phyloP scores from a whole-genome alignment of 2,888 invertebrate genomes.

The Scrobipalpa atriplicella region DNA sequence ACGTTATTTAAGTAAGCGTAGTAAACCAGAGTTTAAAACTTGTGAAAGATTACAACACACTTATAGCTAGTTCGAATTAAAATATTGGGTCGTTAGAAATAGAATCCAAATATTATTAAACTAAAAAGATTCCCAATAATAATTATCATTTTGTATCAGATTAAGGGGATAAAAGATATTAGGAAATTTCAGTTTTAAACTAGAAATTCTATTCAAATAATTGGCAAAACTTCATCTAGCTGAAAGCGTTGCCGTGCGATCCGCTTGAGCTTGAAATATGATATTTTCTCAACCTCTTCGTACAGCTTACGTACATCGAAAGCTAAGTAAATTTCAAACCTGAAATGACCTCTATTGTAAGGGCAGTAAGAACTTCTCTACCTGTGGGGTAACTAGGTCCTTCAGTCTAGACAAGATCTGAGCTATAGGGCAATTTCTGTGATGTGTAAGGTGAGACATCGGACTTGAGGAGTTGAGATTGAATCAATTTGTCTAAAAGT shows the following conservation, averaged over 20 bases:
- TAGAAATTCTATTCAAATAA: neutral
- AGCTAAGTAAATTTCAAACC: neutral
- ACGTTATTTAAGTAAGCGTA: too few relatives aligned
- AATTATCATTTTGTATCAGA: too few relatives aligned
- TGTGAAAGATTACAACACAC: too few relatives aligned
- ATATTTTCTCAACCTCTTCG: conserved; percentile 1
- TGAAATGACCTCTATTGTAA: neutral
- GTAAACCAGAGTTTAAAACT: too few relatives aligned
- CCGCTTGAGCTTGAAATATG: neutral
- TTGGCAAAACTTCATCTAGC: neutral
- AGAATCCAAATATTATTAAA: too few relatives aligned
- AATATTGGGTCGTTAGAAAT: too few relatives aligned
- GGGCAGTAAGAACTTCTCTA: neutral
- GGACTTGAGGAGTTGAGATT: conserved; percentile 9
- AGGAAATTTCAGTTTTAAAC: neutral
- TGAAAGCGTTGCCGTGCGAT: conserved; percentile 11
- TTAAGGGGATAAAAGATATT: neutral
- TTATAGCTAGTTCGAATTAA: too few relatives aligned
- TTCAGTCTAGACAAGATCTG: conserved; percentile 5
- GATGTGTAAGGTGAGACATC: conserved; percentile 14
- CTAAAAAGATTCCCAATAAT: too few relatives aligned
- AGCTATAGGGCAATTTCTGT: conserved; percentile 16
- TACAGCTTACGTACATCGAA: neutral
- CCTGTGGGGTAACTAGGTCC: neutral
- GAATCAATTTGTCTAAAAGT: conserved; percentile 9